A percentile compares a stretch with the other conserved stretches of the same genome.
phyloP scores from a whole-genome alignment of 2,113 vertebrate genomes.

The Dinomys branickii region DNA sequence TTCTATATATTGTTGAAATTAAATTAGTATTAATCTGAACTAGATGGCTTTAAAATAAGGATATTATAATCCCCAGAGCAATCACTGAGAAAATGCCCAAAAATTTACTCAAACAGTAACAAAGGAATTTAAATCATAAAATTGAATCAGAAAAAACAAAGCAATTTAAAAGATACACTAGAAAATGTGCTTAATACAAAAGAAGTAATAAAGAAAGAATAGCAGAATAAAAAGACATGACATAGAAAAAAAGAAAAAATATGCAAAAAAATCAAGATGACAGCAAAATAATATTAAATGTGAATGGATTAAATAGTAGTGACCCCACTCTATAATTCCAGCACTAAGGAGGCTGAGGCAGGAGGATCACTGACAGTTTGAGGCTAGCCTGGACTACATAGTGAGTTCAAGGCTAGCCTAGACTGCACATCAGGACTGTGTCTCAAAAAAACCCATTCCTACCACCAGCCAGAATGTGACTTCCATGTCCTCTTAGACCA shows the following conservation, averaged over 20 bases:
- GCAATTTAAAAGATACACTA: not conserved
- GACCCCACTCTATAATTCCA: not conserved
- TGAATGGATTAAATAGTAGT: not conserved
- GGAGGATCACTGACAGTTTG: not conserved
- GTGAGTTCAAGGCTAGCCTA: not conserved
- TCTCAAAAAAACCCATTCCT: not conserved
- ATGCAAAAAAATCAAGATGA: not conserved
- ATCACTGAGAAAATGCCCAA: not conserved
- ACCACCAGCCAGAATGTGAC: not conserved
- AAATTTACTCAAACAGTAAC: not conserved
- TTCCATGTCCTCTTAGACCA: not conserved
- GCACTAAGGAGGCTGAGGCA: not conserved
- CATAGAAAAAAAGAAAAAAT: not conserved
- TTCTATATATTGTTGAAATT: slow-evolving; percentile 42
- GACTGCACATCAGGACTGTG: not conserved
- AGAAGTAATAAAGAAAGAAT: slow-evolving; percentile 15
- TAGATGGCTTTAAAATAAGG: slow-evolving; percentile 19
- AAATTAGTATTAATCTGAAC: slow-evolving; percentile 19
- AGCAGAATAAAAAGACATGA: not conserved
- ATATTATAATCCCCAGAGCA: not conserved
- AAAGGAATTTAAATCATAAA: not conserved
- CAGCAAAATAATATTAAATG: slow-evolving; percentile 22
- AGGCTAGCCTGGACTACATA: not conserved
- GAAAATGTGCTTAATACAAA: not conserved
- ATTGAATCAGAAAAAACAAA: not conserved